Base-by-base conservation (phyloP, 2,888 invertebrate species). In the Steinernema carpocapsae region DNA sequence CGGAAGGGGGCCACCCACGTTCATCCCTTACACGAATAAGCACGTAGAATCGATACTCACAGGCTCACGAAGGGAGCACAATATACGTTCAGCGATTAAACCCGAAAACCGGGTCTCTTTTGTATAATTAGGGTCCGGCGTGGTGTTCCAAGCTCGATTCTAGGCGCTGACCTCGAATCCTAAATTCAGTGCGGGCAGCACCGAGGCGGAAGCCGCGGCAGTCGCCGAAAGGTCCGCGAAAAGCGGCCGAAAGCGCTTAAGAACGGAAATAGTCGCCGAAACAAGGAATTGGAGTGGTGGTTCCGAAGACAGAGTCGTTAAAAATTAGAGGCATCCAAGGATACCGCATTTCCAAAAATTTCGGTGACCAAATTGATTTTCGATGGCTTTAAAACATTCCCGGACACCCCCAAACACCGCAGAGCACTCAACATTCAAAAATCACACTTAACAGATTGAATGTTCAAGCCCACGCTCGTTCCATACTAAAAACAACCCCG, bases 131-230 rank as follows among this genome's bases (percentile, higher is more conserved):
- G 56, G 48, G n/a, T 48, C 48, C 19, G 48, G n/a, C 4, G 48
- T 14, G 48, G 48, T 37, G 37, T 37, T 37, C 37, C 37, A 37
- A 37, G 37, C 37, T 37, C 37, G 37, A 37, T 37, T 37, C 37
- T 37, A 37, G 56, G 56, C 56, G 56, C 56, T 56, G 56, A 56
- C 56, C 56, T 22, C 64, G 64, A 64, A 64, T 64, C 64, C 64
- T n/a, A 22, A 29, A 17, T 64, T 52, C 17, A 2, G 52, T 19
- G 37, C n/a, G 48, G 48, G 48, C 48, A 19, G 48, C 17, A 24
- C 14, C 56, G 56, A 19, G 56, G 24, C 56, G 24, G 26, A 56
- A 56, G 56, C 56, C 14, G 17, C 48, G 48, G n/a, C 48, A 14
- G 37, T 10, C 3, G 37, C 37, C 37, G 37, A 37, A 37, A 37